A percentile compares a stretch with the other conserved stretches of the same genome.
Conservation (phyloP, 2,113 vertebrate species). For the Emydocephalus ijimae region DNA sequence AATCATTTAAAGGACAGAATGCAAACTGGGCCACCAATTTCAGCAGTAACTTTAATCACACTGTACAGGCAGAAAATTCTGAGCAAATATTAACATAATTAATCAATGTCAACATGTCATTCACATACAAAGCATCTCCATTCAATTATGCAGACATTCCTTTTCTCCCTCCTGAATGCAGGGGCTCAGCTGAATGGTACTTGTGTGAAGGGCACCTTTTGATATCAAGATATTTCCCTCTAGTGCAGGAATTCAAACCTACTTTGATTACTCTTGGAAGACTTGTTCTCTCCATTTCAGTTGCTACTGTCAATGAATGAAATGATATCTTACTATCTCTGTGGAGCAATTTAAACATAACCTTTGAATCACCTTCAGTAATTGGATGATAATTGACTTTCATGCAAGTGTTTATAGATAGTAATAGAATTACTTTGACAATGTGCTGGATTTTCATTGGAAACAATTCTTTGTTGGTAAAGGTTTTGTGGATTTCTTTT, state of each 20-base stretch:
- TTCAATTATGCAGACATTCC: slow-evolving; percentile 54
- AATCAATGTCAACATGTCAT: slow-evolving; percentile 67
- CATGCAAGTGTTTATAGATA: slow-evolving; percentile 29
- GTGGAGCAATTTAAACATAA: slow-evolving; percentile 50
- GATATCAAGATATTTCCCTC: slow-evolving; percentile 43
- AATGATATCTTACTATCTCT: slow-evolving; percentile 37
- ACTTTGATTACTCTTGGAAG: slow-evolving; percentile 51
- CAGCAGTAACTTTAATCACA: slow-evolving; percentile 65
- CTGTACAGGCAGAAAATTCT: slow-evolving; percentile 45
- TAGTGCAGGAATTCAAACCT: slow-evolving; percentile 43
- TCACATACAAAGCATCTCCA: slow-evolving; percentile 55
- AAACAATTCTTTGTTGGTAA: neutral
- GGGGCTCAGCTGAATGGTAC: slow-evolving; percentile 29
- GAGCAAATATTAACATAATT: slow-evolving; percentile 76
- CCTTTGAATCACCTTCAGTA: slow-evolving; percentile 59
- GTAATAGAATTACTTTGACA: slow-evolving; percentile 44
- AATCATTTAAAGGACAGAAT: slow-evolving; percentile 59
- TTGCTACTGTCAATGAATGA: slow-evolving; percentile 45
- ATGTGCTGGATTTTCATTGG: neutral
- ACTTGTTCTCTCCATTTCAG: slow-evolving; percentile 42
- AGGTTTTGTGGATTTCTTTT: neutral
- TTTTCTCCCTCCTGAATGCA: slow-evolving; percentile 34
- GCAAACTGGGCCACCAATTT: slow-evolving; percentile 67
- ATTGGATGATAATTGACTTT: slow-evolving; percentile 50
- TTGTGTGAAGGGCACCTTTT: slow-evolving; percentile 66